Evolutionary conservation across 2,888 invertebrate species (phyloP).

Genomic region (Drosophila heteroneura): DNA sequence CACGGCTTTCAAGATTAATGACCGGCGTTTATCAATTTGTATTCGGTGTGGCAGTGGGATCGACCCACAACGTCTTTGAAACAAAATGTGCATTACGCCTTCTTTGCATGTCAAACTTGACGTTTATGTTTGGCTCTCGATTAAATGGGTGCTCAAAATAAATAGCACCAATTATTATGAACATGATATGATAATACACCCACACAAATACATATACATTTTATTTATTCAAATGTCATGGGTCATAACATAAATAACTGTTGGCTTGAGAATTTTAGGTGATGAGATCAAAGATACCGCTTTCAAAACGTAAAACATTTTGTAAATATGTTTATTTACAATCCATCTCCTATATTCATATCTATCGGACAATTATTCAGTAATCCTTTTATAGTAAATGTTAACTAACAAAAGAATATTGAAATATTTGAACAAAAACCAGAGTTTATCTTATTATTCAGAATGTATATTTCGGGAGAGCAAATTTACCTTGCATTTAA

Average conservation of each 20-base stretch:
- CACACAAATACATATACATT: not conserved
- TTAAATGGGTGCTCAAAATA: conserved; percentile 1
- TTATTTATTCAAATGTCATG: not conserved
- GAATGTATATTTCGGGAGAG: not conserved
- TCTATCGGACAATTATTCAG: no score
- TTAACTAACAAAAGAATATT: not conserved
- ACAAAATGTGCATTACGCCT: conserved; percentile 18
- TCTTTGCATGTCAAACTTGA: conserved; percentile 11
- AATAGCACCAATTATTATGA: not conserved
- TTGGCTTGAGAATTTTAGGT: not conserved
- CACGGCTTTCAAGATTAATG: conserved; percentile 65
- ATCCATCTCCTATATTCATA: not conserved
- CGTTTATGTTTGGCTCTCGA: conserved; percentile 1
- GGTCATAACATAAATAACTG: not conserved
- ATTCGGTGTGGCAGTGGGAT: conserved; percentile 23
- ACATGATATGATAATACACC: conserved; percentile 4
- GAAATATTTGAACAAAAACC: not conserved
- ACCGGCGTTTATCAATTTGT: conserved; percentile 43
- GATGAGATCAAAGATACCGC: not conserved
- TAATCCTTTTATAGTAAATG: not conserved
- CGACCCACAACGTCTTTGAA: not conserved
- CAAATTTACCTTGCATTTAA: not conserved
- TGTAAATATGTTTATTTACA: not conserved
- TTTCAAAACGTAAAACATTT: not conserved
- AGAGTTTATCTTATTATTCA: not conserved